Evolutionary conservation across 2,888 invertebrate genomes (phyloP).

Genomic region (Coecobrya sp.): DNA sequence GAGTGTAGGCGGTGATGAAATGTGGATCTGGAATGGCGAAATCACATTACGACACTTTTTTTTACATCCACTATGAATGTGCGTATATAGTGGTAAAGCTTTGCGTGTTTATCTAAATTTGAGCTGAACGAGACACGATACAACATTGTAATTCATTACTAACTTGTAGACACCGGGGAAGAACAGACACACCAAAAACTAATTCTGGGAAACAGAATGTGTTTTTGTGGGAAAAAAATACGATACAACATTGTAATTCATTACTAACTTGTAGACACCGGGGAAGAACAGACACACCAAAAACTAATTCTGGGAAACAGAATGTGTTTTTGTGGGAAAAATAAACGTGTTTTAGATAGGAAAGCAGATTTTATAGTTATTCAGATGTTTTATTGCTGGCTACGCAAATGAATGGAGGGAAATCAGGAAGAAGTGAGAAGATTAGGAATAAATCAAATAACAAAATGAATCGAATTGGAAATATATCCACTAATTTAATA

Average conservation of each 20-base stretch:
- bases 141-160: neutral
- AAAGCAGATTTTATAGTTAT: too few relatives aligned
- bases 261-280: too few relatives aligned
- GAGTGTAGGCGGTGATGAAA: neutral
- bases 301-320: too few relatives aligned
- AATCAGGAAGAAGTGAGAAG: neutral
- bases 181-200: too few relatives aligned
- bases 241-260: neutral
- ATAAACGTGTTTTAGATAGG: too few relatives aligned
- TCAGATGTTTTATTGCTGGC: too few relatives aligned
- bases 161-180: too few relatives aligned
- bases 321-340: too few relatives aligned
- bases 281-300: too few relatives aligned
- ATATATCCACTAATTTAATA: neutral
- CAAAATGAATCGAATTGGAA: neutral
- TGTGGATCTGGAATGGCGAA: neutral
- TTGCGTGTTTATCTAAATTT: neutral
- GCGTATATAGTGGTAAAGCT: too few relatives aligned
- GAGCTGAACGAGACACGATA: neutral
- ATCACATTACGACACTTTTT: neutral
- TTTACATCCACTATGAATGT: neutral
- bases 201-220: too few relatives aligned
- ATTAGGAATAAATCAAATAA: neutral
- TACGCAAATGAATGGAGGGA: too few relatives aligned
- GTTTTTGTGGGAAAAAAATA: neutral